Percentiles rank a stretch among this genome's conserved stretches.
phyloP scores from a whole-genome alignment of 2,113 vertebrate species.

The Pagrus major region DNA sequence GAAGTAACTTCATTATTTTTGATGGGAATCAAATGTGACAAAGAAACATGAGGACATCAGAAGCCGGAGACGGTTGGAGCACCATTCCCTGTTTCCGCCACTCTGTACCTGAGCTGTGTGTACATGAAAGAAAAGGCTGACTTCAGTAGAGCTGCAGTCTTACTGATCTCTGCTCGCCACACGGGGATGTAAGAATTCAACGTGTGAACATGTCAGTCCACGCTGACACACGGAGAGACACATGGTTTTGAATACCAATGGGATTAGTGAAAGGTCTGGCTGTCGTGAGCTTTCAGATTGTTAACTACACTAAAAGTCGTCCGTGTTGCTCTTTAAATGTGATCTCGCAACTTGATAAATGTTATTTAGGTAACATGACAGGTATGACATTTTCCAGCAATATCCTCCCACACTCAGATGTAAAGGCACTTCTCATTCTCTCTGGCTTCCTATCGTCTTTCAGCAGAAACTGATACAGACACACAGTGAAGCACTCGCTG shows the following conservation, averaged over 20 bases:
- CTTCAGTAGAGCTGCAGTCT: conserved; percentile 28
- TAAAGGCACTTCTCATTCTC: conserved; percentile 30
- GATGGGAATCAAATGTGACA: conserved; percentile 52
- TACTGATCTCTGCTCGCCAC: conserved; percentile 56
- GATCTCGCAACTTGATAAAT: conserved; percentile 73
- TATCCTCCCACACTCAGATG: conserved; percentile 16
- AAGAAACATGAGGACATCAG: conserved; percentile 35
- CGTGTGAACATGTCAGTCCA: conserved; percentile 6
- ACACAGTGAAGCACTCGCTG: conserved; percentile 23
- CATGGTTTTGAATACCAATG: conserved; percentile 59
- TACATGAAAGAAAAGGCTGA: conserved; percentile 45
- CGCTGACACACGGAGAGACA: background rate
- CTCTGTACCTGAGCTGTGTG: conserved; percentile 40
- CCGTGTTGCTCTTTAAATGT: conserved; percentile 70
- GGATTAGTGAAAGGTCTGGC: conserved; percentile 74
- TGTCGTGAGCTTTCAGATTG: conserved; percentile 63
- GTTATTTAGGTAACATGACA: conserved; percentile 74
- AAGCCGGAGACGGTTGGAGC: conserved; percentile 12
- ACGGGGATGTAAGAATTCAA: conserved; percentile 29
- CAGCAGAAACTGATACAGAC: conserved; percentile 9
- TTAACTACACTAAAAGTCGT: conserved; percentile 54
- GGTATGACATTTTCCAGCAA: conserved; percentile 70
- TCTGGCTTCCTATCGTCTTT: conserved; percentile 13
- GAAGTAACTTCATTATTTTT: conserved; percentile 52
- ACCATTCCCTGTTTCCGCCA: background rate